Evolutionary conservation across 2,888 invertebrate species (phyloP).

Genomic region (Archips xylosteana): DNA sequence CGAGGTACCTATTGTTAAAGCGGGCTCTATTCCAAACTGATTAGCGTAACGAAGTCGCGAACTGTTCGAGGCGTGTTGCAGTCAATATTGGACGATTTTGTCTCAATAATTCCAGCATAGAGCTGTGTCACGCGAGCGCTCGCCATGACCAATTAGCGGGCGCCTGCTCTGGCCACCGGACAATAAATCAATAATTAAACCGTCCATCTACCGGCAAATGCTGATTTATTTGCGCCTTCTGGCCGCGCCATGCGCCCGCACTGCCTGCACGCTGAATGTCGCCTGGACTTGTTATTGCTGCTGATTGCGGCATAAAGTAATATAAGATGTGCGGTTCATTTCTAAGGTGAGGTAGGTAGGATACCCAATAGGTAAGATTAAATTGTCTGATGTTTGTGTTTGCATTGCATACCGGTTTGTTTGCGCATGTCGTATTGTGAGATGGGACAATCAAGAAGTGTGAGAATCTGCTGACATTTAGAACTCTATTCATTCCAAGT

Average conservation of each 20-base stretch:
- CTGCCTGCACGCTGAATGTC: slow-evolving; percentile 58
- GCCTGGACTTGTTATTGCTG: slow-evolving; percentile 59
- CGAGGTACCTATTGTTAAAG: slow-evolving; percentile 28
- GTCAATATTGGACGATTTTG: slow-evolving; percentile 77
- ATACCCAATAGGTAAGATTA: slow-evolving; percentile 39
- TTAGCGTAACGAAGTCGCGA: slow-evolving; percentile 71
- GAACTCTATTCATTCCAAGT: slow-evolving; percentile 54
- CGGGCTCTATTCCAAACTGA: slow-evolving; percentile 47
- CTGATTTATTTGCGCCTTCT: slow-evolving; percentile 80
- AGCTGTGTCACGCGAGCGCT: slow-evolving; percentile 78
- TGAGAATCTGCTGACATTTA: slow-evolving; percentile 62
- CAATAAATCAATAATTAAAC: slow-evolving; percentile 85
- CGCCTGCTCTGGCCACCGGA: slow-evolving; percentile 65
- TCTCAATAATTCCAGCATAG: slow-evolving; percentile 73
- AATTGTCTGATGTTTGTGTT: slow-evolving; percentile 40
- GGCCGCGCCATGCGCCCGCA: slow-evolving; percentile 61
- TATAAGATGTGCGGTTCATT: slow-evolving; percentile 48
- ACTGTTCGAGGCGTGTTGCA: slow-evolving; percentile 58
- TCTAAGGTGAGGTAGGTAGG: slow-evolving; percentile 29
- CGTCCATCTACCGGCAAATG: slow-evolving; percentile 82
- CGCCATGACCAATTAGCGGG: slow-evolving; percentile 79
- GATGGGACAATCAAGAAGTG: slow-evolving; percentile 48
- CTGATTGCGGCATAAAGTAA: slow-evolving; percentile 60
- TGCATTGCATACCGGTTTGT: slow-evolving; percentile 39
- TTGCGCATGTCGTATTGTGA: slow-evolving; percentile 37